phyloP scores from a whole-genome alignment of 2,797 vertebrate species.

The Hydrolagus colliei region DNA sequence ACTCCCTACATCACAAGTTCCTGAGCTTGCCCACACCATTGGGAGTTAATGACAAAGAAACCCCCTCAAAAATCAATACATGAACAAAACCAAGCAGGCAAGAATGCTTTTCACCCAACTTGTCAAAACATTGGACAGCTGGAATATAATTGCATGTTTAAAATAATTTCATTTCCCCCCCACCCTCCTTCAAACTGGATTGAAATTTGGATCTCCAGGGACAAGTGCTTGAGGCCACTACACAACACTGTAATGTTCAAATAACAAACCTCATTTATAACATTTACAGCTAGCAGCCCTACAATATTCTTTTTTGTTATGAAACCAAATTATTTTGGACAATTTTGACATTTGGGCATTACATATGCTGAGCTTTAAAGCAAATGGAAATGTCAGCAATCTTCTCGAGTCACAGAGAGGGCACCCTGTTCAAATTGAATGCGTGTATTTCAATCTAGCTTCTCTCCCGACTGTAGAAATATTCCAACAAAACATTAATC shows the following conservation, averaged over 20 bases:
- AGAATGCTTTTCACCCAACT: neutral
- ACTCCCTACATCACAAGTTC: too few species aligned
- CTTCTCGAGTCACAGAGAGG: neutral
- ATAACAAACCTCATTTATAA: neutral
- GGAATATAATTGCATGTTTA: neutral
- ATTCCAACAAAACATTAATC: neutral
- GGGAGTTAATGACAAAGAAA: neutral
- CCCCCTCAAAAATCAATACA: neutral
- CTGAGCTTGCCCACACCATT: too few species aligned
- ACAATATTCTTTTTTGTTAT: too few species aligned
- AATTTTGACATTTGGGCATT: neutral
- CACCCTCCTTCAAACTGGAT: neutral
- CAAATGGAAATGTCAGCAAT: conserved; percentile 7
- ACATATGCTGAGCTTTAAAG: neutral
- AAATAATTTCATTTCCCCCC: neutral
- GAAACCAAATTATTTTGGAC: neutral
- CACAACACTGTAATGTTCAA: neutral
- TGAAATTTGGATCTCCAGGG: neutral
- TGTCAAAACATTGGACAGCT: neutral
- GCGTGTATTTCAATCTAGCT: neutral
- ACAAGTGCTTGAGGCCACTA: neutral
- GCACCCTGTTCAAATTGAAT: neutral
- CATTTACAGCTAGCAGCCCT: neutral
- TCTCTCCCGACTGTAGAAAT: neutral
- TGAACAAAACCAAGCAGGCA: neutral